phyloP scores from a whole-genome alignment of 2,797 vertebrate species.

The Acrocephalus scirpaceus region DNA sequence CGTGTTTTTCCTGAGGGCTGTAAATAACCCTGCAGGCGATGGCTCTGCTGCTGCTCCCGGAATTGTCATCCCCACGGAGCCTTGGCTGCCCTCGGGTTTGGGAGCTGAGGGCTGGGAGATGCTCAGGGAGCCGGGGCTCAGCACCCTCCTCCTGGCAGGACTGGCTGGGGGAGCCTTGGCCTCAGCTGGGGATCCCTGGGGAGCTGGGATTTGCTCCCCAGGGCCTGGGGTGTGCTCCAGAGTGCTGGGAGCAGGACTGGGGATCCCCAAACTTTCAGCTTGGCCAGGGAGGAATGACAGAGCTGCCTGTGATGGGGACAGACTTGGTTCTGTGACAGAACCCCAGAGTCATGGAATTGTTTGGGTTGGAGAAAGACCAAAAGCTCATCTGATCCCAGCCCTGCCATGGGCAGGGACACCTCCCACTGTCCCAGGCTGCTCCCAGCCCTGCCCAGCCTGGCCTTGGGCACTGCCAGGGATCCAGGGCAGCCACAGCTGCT shows the following conservation, averaged over 20 bases:
- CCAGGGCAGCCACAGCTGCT: not conserved
- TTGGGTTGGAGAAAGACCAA: not conserved
- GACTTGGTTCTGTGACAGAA: not conserved
- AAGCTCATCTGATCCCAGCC: not conserved
- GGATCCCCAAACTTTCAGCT: not conserved
- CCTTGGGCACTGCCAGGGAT: not conserved
- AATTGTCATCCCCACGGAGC: not conserved
- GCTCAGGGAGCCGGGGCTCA: not conserved
- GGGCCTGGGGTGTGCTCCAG: not conserved
- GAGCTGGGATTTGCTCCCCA: rapidly evolving
- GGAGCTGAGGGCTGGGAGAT: not conserved
- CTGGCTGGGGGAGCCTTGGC: not conserved
- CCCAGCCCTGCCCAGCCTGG: not conserved
- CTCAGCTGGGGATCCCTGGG: rapidly evolving
- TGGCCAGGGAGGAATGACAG: rapidly evolving
- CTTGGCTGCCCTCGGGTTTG: not conserved
- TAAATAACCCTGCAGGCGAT: not conserved
- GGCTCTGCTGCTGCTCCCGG: rapidly evolving
- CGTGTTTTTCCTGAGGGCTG: not conserved
- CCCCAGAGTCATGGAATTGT: not conserved
- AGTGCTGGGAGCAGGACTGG: not conserved
- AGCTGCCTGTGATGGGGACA: not conserved
- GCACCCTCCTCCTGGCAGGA: rapidly evolving
- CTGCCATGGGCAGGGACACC: not conserved
- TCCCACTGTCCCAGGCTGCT: rapidly evolving